Evolutionary conservation across 1,140 invertebrate genomes (phyloP).

Genomic region (Heliothis virescens): DNA sequence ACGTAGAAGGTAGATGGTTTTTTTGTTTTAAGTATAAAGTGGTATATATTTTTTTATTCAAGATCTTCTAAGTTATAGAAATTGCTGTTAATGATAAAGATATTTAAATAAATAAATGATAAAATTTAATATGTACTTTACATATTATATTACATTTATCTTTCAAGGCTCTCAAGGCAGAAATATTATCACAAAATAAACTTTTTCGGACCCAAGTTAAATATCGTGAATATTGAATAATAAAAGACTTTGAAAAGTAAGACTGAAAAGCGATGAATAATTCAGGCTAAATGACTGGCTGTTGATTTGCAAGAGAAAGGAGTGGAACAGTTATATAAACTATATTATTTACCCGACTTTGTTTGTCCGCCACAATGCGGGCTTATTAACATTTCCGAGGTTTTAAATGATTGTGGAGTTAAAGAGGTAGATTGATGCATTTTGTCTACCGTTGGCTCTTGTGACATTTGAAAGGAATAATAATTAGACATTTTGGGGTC

Average conservation of each 20-base stretch:
- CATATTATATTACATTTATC: background rate
- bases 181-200: background rate
- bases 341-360: constrained; percentile 30
- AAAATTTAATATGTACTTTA: too few species aligned
- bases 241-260: constrained; percentile 46
- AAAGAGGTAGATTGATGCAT: background rate
- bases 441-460: background rate
- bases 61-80: too few species aligned
- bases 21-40: too few species aligned
- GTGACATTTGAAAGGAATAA: too few species aligned
- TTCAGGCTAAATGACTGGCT: constrained; percentile 40
- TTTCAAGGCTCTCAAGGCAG: background rate
- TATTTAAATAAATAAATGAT: too few species aligned
- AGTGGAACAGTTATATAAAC: constrained; percentile 14
- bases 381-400: constrained; percentile 28
- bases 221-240: constrained; percentile 43
- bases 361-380: constrained; percentile 36
- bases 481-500: too few species aligned
- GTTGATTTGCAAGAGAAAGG: constrained; percentile 47
- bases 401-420: background rate
- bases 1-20: too few species aligned
- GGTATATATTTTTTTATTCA: too few species aligned
- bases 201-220: background rate
- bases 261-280: constrained; percentile 38
- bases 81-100: too few species aligned